Evolutionary conservation across 2,113 vertebrate genomes (phyloP), one percentile per base, ranked within the genome.

Genomic region (Leptobrachium leishanense): DNA sequence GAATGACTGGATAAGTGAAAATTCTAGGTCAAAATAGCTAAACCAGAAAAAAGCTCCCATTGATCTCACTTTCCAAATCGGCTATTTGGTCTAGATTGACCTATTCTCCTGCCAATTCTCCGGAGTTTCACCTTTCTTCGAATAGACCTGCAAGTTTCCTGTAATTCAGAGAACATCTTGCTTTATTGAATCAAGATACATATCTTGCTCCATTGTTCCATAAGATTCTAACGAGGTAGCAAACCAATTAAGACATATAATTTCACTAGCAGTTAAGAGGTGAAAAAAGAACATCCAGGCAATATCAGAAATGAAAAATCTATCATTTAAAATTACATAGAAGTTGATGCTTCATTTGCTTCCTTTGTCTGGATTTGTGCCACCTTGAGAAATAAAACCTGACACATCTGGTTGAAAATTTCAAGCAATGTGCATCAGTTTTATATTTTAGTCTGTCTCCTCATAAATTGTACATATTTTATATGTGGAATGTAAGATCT

Each of bases 321-420:
- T 44, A 68, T 76, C 6, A 76, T 76, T 76, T 55, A 20, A 39
- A 53, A 76, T 42, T 68, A 68, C 55, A 41, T 68, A 64, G 50
- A 76, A 15, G 74, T 31, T 42, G 11, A 20, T 43, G 55, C 42
- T 68, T 76, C 46, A 15, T 76, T 43, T 67, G 20, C 10, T 50
- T 69, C 64, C 76, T 67, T 43, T 12, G 75, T 69, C 64, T 81
- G 83, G 84, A 85, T 41, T 43, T 54, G 50, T 81, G 85, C 82
- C 86, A 84, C 74, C 31, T 20, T 40, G 31, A 75, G 65, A 82
- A 84, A 57, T 81, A 77, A 82, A 84, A 82, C 77, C 66, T 83
- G 83, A 84, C 57, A 72, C 82, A 83, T 79, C 83, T 82, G 84
- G 75, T 74, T 81, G 76, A 76, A 84, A 85, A 86, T 81, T 43